Percentiles rank a stretch among this genome's conserved stretches.
Evolutionary conservation across 2,113 vertebrate genomes (phyloP).

Genomic region (Hippopotamus amphibius): DNA sequence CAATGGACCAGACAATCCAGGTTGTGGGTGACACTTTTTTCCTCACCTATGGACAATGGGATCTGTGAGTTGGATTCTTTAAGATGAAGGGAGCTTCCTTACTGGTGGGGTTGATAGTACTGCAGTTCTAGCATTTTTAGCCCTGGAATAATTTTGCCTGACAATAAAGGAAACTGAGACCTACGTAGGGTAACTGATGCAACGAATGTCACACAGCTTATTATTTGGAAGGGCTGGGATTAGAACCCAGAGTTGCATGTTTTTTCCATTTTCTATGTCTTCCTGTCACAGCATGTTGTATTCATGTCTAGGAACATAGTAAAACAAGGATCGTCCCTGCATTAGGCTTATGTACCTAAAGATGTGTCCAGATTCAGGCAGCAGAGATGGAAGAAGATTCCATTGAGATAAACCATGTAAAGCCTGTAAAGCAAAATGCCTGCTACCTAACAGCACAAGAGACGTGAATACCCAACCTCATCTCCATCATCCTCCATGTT

Average conservation of each 20-base stretch:
- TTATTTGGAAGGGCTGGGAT: neutral
- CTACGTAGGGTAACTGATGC: neutral
- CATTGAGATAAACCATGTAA: neutral
- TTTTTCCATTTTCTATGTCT: neutral
- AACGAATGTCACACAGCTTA: neutral
- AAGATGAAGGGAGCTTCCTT: neutral
- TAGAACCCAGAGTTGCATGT: neutral
- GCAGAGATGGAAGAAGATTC: neutral
- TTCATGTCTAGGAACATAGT: neutral
- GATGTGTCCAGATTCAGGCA: neutral
- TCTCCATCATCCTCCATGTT: fast-evolving
- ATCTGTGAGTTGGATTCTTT: neutral
- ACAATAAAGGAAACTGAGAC: neutral
- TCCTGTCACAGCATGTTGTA: neutral
- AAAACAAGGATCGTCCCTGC: neutral
- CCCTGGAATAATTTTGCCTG: neutral
- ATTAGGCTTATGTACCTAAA: neutral
- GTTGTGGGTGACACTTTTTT: neutral
- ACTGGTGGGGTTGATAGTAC: neutral
- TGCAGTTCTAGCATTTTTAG: neutral
- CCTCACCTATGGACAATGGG: neutral
- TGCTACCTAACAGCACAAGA: too few species aligned
- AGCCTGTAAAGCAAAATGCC: neutral
- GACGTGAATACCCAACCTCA: fast-evolving
- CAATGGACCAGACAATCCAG: too few species aligned